Evolutionary conservation across 2,797 vertebrate species (phyloP), one percentile per base, ranked within the genome.

Genomic region (Helarctos malayanus): DNA sequence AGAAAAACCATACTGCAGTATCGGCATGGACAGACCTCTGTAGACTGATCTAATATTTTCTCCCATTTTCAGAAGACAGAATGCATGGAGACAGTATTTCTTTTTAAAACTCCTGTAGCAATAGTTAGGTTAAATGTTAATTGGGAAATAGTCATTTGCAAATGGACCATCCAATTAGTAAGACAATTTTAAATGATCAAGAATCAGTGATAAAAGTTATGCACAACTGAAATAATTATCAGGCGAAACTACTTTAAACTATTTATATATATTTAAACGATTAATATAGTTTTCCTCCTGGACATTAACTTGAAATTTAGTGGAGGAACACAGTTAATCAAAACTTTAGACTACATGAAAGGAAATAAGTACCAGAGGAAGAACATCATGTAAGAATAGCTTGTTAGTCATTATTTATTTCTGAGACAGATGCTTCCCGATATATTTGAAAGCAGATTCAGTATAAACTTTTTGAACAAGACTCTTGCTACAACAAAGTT

Each of bases 51-150:
- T 84, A 85, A 68, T 75, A 76, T 82, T 89, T 65, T 94, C 45
- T 69, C 11, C 35, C 14, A 83, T 29, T 79, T 91, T 88, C 21
- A 89, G 13, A 76, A 83, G 56, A 56, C 8, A 82, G 61, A 76
- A 68, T 35, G 27, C 15, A 52, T 6, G 61, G 21, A 89, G 49
- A 89, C 7, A 65, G 27, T 16, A 2, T 65, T 79, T 52, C 32
- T 83, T 92, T 63, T 73, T 13, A 73, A 89, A 94, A 81, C 10
- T 45, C 27, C 19, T 29, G 38, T 29, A 79, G 57, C n/a, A 84
- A 84, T 78, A 61, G 81, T 95, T 68, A 35, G 15, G 29, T 93
- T 96, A 92, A 94, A 47, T 56, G 14, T 47, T 38, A 54, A 79
- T 0, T 71, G 75, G 56, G 5, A 80, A 95, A 52, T 49, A 86